phyloP scores from a whole-genome alignment of 2,797 vertebrate genomes.

The Cynodonichthys magdalenae region DNA sequence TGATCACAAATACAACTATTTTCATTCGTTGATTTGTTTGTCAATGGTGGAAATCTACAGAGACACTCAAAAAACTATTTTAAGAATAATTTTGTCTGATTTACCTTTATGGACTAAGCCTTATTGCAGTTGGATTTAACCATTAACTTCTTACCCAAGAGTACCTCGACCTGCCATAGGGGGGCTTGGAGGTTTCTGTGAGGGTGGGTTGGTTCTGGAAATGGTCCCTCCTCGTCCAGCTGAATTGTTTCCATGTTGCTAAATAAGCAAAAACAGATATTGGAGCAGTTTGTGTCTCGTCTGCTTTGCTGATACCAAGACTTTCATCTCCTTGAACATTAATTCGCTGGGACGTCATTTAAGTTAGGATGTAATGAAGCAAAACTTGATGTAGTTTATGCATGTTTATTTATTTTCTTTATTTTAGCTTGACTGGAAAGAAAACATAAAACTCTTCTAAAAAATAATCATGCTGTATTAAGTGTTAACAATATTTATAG shows the following conservation, averaged over 20 bases:
- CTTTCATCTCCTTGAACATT: background rate
- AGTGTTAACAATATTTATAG: background rate
- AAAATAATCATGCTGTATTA: background rate
- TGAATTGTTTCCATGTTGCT: constrained; percentile 97
- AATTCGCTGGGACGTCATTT: too few relatives aligned
- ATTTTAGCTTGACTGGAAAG: background rate
- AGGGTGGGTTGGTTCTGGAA: constrained; percentile 97
- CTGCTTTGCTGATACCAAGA: constrained; percentile 2
- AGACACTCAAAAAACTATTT: too few relatives aligned
- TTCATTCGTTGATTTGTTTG: background rate
- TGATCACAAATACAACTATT: too few relatives aligned
- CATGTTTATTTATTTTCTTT: background rate
- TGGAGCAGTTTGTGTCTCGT: too few relatives aligned
- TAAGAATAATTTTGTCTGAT: background rate
- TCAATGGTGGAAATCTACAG: background rate
- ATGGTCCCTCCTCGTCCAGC: constrained; percentile 89
- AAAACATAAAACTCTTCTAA: background rate
- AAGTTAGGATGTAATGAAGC: too few relatives aligned
- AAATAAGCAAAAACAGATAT: constrained; percentile 22
- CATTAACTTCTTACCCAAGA: constrained; percentile 84
- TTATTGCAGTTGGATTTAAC: background rate
- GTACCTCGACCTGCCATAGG: constrained; percentile 97
- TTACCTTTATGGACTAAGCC: background rate
- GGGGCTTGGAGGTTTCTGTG: constrained; percentile 98
- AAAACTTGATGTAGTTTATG: too few relatives aligned